Conservation (phyloP, 2,888 invertebrate genomes). For the Psylliodes chrysocephalus region DNA sequence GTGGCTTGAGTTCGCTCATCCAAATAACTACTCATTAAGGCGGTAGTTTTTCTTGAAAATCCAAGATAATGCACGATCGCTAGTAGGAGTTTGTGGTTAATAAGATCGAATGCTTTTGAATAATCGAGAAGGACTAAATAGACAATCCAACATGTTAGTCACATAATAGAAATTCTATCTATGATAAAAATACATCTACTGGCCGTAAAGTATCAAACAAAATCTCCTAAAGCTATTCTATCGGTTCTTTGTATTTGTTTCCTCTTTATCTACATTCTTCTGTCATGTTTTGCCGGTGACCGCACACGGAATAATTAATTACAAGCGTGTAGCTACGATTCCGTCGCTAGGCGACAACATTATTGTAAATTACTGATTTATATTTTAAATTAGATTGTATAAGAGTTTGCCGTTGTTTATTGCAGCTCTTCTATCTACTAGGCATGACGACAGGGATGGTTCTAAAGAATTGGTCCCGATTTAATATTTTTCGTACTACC, state of each 20-base stretch:
- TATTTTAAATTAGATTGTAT: slow-evolving; percentile 36
- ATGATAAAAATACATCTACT: neutral
- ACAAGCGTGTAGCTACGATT: slow-evolving; percentile 23
- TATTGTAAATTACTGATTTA: slow-evolving; percentile 38
- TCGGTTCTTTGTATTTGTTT: slow-evolving; percentile 23
- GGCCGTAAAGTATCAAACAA: neutral
- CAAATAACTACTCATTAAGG: no score
- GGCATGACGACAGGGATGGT: neutral
- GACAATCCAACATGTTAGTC: no score
- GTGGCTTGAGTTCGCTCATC: no score
- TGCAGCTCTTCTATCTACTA: slow-evolving; percentile 4
- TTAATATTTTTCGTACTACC: no score
- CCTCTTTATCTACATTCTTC: slow-evolving; percentile 25
- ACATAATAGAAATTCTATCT: no score
- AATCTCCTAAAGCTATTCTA: slow-evolving; percentile 11
- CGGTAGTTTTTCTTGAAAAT: no score
- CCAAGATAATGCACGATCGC: no score
- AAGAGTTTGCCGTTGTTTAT: slow-evolving; percentile 33
- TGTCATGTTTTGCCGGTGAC: slow-evolving; percentile 34
- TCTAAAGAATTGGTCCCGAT: neutral
- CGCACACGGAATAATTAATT: slow-evolving; percentile 37
- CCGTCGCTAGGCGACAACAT: slow-evolving; percentile 33
- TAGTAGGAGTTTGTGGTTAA: no score
- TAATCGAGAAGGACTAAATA: no score
- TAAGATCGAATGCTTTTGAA: no score